phyloP scores from a whole-genome alignment of 2,113 vertebrate species.

The Cyanocitta stelleri region DNA sequence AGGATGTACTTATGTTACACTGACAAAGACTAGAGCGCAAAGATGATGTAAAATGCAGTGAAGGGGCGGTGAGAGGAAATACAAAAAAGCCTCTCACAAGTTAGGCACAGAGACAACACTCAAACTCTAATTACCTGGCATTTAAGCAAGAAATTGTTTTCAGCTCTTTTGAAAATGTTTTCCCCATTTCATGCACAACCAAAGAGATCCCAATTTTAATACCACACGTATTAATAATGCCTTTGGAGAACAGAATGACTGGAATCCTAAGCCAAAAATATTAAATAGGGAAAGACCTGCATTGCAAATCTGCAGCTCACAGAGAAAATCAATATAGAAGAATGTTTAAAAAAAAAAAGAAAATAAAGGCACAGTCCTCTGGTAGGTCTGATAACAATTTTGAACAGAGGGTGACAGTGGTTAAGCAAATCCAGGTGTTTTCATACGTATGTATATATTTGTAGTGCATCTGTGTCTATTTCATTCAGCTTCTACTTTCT shows the following conservation, averaged over 20 bases:
- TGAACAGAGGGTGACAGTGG: not conserved
- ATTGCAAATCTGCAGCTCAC: not conserved
- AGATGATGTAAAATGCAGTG: not conserved
- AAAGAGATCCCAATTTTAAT: not conserved
- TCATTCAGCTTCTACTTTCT: not conserved
- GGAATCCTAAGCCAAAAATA: not conserved
- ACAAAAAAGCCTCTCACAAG: not conserved
- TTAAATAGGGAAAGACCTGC: not conserved
- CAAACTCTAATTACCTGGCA: not conserved
- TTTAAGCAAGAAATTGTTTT: not conserved
- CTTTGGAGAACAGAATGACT: not conserved
- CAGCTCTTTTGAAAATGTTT: not conserved
- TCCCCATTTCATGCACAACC: not conserved
- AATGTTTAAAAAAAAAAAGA: not conserved
- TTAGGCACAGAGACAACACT: not conserved
- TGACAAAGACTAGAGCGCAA: not conserved
- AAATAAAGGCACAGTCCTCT: not conserved
- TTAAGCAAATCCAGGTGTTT: not conserved
- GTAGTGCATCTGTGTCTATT: not conserved
- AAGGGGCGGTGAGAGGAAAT: not conserved
- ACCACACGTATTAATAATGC: not conserved
- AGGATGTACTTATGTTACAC: not conserved
- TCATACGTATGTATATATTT: not conserved
- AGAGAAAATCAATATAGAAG: not conserved
- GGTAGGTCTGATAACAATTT: not conserved